These are phyloP conservation scores for Conistra vaccinii DNA, from an alignment of 2,888 invertebrate genomes.

Conservation along the genomic window DNA sequence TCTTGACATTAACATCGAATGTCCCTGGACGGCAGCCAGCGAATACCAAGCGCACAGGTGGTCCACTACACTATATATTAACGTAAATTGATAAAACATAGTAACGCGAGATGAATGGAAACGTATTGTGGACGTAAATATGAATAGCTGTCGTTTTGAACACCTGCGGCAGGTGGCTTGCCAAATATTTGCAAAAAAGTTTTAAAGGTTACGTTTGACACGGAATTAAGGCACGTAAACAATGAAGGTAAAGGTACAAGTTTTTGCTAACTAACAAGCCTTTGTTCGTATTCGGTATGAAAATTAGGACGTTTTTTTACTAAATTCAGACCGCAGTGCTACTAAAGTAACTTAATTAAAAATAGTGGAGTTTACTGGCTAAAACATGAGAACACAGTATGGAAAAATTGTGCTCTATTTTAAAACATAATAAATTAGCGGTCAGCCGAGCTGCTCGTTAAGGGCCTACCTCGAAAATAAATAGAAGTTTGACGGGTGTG, in stretches of 20 bases:
- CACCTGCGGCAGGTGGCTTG: constrained; percentile 36
- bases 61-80: constrained; percentile 46
- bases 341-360: constrained; percentile 47
- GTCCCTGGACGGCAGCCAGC: constrained; percentile 63
- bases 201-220: constrained; percentile 18
- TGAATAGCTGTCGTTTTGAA: constrained; percentile 28
- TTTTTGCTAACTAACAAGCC: constrained; percentile 12
- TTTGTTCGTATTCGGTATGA: constrained; percentile 22
- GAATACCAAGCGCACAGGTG: constrained; percentile 65
- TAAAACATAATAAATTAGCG: constrained; percentile 39
- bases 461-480: too few species aligned
- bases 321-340: constrained; percentile 18
- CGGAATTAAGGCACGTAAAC: constrained; percentile 9
- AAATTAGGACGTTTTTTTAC: constrained; percentile 26
- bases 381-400: constrained; percentile 9
- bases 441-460: constrained; percentile 22
- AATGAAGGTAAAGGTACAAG: constrained; percentile 17
- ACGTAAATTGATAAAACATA: constrained; percentile 65
- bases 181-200: constrained; percentile 28
- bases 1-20: constrained; percentile 71
- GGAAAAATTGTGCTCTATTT: constrained; percentile 2
- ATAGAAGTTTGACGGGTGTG: too few species aligned
- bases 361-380: constrained; percentile 2
- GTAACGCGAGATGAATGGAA: constrained; percentile 52
- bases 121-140: constrained; percentile 27